Conservation (phyloP, 2,888 invertebrate species). For the Drosophila anomalata region DNA sequence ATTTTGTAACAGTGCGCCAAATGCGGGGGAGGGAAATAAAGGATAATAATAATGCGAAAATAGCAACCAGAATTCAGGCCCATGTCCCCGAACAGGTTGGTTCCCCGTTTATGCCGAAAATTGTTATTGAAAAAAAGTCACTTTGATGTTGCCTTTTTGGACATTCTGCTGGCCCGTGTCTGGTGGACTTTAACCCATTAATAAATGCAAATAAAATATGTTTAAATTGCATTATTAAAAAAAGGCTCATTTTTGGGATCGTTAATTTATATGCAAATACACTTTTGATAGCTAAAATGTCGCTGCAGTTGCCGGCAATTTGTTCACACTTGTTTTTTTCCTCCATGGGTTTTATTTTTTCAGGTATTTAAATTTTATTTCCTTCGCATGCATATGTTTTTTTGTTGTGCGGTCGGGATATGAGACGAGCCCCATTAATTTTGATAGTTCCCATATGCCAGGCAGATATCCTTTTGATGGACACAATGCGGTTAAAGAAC, state of each 20-base stretch:
- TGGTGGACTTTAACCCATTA: conserved; percentile 49
- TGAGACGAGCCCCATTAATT: conserved; percentile 68
- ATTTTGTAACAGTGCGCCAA: conserved; percentile 71
- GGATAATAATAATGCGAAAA: conserved; percentile 67
- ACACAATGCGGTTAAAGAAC: conserved; percentile 25
- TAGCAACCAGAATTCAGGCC: conserved; percentile 35
- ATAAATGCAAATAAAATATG: conserved; percentile 80
- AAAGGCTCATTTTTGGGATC: conserved; percentile 54
- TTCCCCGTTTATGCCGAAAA: conserved; percentile 26
- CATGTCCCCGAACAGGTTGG: conserved; percentile 27
- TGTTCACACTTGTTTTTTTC: conserved; percentile 10
- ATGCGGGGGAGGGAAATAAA: conserved; percentile 38
- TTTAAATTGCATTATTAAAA: conserved; percentile 79
- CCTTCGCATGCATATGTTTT: conserved; percentile 14
- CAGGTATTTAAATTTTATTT: conserved; percentile 74
- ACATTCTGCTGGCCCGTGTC: conserved; percentile 39
- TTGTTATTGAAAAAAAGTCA: conserved; percentile 62
- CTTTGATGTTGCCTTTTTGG: conserved; percentile 66
- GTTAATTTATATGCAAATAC: conserved; percentile 79
- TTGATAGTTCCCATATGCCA: conserved; percentile 70
- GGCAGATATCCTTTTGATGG: conserved; percentile 71
- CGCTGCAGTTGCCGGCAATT: conserved; percentile 55
- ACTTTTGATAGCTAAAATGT: conserved; percentile 78
- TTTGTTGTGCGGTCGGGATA: conserved; percentile 52
- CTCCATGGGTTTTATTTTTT: conserved; percentile 27